A percentile compares a stretch with the other conserved stretches of the same genome.
These are phyloP conservation scores for Elachura formosa DNA, from an alignment of 2,113 vertebrate species.

Conservation along the genomic window DNA sequence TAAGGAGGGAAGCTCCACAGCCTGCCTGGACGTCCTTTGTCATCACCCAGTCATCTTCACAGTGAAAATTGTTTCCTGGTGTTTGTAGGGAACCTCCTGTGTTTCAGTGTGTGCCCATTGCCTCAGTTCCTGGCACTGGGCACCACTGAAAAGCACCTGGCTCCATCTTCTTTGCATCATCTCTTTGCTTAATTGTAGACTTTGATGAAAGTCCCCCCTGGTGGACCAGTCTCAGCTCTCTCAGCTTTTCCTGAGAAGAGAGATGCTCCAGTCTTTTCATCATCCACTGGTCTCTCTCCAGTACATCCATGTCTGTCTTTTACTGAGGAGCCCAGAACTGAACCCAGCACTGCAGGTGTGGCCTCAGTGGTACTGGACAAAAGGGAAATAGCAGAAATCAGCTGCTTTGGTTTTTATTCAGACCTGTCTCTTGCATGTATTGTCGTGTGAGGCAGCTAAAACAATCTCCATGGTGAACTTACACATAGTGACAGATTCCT, in stretches of 20 bases:
- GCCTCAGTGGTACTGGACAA: neutral
- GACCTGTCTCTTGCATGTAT: neutral
- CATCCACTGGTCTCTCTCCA: neutral
- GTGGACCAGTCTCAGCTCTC: neutral
- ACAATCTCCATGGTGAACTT: neutral
- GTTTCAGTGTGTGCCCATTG: neutral
- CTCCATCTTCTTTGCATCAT: neutral
- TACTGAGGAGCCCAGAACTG: neutral
- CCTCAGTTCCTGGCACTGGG: neutral
- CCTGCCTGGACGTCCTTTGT: neutral
- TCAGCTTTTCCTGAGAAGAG: neutral
- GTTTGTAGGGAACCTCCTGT: neutral
- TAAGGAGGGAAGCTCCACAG: neutral
- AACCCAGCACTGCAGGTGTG: neutral
- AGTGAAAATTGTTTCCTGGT: neutral
- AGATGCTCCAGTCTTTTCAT: neutral
- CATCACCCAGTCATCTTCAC: neutral
- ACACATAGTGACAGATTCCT: neutral
- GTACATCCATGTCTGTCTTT: neutral
- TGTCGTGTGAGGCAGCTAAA: neutral
- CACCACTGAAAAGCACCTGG: neutral
- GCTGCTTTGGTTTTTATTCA: neutral
- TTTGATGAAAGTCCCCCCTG: neutral
- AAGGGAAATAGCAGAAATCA: neutral
- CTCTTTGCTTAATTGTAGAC: neutral